Percentiles rank a stretch among this genome's conserved stretches.
These are phyloP conservation scores for Heliconius ethilla DNA, from an alignment of 2,888 invertebrate species.

Conservation along the genomic window DNA sequence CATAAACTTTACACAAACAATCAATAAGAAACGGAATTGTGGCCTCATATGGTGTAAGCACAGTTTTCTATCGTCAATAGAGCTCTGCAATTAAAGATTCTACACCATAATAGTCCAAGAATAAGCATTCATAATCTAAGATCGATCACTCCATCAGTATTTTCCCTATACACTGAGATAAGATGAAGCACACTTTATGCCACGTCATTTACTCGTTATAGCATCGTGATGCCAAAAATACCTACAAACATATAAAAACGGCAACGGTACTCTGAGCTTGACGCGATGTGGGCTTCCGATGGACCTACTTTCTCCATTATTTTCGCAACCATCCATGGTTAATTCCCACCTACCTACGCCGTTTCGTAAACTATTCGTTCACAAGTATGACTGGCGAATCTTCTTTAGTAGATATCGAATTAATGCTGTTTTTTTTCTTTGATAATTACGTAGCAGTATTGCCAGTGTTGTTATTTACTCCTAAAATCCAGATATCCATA, in stretches of 20 bases:
- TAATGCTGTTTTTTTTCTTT: background rate
- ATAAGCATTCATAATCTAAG: constrained; percentile 5
- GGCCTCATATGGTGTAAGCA: background rate
- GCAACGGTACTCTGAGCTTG: constrained; percentile 25
- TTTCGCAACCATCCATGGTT: constrained; percentile 37
- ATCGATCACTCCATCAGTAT: background rate
- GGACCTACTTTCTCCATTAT: constrained; percentile 42
- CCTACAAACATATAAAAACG: constrained; percentile 5
- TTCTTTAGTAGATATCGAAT: background rate
- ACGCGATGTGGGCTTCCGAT: constrained; percentile 37
- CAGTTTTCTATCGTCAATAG: background rate
- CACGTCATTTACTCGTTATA: constrained; percentile 6
- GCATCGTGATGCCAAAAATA: constrained; percentile 14
- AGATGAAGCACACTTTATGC: constrained; percentile 3
- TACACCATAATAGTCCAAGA: background rate
- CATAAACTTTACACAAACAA: background rate
- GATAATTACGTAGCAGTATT: background rate
- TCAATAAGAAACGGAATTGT: background rate
- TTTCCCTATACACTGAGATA: background rate
- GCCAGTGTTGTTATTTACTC: background rate
- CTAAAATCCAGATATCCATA: background rate
- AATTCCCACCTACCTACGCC: constrained; percentile 30
- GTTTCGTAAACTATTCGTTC: constrained; percentile 29
- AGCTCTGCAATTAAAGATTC: background rate
- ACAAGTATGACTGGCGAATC: constrained; percentile 14